phyloP scores from a whole-genome alignment of 1,140 invertebrate species.

The Mycetomoellerius zeteki region DNA sequence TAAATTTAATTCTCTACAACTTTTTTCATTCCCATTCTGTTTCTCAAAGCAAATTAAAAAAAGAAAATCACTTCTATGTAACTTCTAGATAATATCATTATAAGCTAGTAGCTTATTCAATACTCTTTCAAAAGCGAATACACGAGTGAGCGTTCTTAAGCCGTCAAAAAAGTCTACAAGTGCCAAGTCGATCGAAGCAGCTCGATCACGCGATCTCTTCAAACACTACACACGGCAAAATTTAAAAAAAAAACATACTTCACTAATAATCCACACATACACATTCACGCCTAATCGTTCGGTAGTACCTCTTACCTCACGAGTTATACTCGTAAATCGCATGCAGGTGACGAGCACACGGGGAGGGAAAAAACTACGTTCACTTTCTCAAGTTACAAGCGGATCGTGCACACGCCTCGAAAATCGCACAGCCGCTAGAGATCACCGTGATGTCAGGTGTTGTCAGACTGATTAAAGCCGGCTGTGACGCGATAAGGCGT shows the following conservation, averaged over 20 bases:
- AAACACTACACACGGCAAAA: constrained; percentile 42
- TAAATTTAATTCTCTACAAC: neutral
- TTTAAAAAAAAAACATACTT: constrained; percentile 20
- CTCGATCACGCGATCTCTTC: constrained; percentile 22
- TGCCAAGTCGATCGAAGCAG: constrained; percentile 22
- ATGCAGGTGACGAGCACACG: constrained; percentile 41
- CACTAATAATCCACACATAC: neutral
- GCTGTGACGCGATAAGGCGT: constrained; percentile 18
- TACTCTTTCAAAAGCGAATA: constrained; percentile 1
- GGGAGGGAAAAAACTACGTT: constrained; percentile 4
- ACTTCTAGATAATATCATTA: neutral
- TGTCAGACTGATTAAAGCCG: constrained; percentile 36
- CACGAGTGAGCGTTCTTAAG: neutral
- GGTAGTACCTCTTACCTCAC: constrained; percentile 47
- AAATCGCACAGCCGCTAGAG: constrained; percentile 42
- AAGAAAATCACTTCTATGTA: neutral
- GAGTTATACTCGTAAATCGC: constrained; percentile 45
- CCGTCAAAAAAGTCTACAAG: constrained; percentile 13
- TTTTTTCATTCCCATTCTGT: constrained; percentile 22
- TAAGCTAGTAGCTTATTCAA: neutral
- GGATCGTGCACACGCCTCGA: constrained; percentile 56
- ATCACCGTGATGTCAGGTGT: constrained; percentile 57
- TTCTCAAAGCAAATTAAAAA: constrained; percentile 3
- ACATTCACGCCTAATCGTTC: neutral
- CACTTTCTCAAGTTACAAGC: constrained; percentile 52